These are phyloP conservation scores for Molossus molossus DNA, from an alignment of 2,797 vertebrate species.

Conservation along the genomic window DNA sequence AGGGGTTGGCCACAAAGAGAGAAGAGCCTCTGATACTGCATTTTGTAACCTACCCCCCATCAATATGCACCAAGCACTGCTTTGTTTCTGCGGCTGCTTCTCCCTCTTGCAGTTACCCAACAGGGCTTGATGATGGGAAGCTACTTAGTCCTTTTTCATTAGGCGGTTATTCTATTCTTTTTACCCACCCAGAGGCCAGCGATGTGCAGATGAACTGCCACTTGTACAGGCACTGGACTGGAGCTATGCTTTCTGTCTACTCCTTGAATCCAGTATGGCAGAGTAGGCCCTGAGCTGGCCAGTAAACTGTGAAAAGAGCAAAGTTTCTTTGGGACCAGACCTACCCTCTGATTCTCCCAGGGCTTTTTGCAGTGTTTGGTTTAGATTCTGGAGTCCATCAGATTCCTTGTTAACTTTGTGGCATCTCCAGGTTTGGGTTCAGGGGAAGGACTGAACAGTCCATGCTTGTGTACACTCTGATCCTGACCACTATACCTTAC, in stretches of 20 bases:
- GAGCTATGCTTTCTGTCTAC: background rate
- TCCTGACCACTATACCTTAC: background rate
- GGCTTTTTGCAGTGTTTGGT: background rate
- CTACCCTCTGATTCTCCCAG: background rate
- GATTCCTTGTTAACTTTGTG: slow-evolving; percentile 5
- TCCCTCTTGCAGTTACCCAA: background rate
- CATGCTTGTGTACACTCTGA: background rate
- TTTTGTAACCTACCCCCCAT: background rate
- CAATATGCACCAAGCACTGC: background rate
- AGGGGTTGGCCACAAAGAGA: background rate
- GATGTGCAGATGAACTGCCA: too few relatives aligned
- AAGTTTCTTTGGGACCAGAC: background rate
- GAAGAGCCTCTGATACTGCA: background rate
- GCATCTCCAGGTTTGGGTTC: background rate
- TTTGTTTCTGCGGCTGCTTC: background rate
- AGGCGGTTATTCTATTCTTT: background rate
- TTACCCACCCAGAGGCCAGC: background rate
- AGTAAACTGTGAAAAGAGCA: background rate
- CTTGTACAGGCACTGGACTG: background rate
- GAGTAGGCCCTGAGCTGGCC: background rate
- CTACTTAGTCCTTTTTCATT: background rate
- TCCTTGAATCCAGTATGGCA: background rate
- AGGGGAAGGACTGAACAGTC: background rate
- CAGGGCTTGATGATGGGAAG: background rate
- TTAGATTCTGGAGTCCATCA: background rate